Base-by-base conservation (phyloP, 2,888 invertebrate genomes). In the Heliconius erato region DNA sequence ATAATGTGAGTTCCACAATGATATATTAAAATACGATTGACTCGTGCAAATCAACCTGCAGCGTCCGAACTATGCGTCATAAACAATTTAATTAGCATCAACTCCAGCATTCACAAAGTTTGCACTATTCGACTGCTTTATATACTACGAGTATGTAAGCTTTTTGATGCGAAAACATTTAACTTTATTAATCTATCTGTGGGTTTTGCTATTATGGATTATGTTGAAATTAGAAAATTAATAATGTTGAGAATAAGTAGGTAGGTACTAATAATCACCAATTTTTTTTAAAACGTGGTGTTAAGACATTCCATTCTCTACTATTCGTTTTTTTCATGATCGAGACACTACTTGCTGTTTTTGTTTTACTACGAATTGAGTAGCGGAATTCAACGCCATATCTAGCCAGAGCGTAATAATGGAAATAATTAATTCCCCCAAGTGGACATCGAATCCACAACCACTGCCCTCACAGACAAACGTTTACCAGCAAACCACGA, bases 1-100 rank as follows among this genome's bases (percentile, higher is more conserved):
- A 9, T 35, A 54, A 23, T 32, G 3, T 23, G 14, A 59, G 11
- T 9, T 63, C 1, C 32, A 59, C 35, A 28, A 32, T 32, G 28
- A 32, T n/a, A 68, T 32, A 81, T 81, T 59, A 71, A 49, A 71
- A 77, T 65, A 49, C 32, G 68, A 79, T 59, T 86, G 84, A 83
- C 83, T 87, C 85, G 87, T 85, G 79, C 83, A 84, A 67, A 85
- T 86, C 80, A 86, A 87, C 86, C 85, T 84, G 83, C 80, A 85
- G 87, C 88, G 87, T 79, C 87, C 86, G 80, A 91, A 91, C 91
- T 91, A 90, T 88, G 86, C 86, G 90, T 85, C 90, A 87, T 87
- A 89, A 90, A 91, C 92, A 92, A 92, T 92, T 92, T 91, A 92
- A 92, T 92, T 92, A 92, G 90, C 88, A 85, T 86, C 80, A 86